A percentile compares a stretch with the other conserved stretches of the same genome.
phyloP scores from a whole-genome alignment of 2,113 vertebrate species.

The Glareola pratincola region DNA sequence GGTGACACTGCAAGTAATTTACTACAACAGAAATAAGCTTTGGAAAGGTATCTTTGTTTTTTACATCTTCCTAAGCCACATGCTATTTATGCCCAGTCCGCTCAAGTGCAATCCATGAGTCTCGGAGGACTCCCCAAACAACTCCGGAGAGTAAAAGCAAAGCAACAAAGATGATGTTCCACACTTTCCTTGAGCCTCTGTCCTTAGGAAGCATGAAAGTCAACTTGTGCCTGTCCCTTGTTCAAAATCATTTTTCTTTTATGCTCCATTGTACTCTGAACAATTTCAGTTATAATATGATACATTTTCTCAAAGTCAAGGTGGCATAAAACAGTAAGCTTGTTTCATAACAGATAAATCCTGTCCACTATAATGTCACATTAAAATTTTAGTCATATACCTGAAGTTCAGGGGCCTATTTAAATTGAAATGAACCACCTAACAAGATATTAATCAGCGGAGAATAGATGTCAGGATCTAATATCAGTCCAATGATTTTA shows the following conservation, averaged over 20 bases:
- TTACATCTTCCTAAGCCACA: background rate
- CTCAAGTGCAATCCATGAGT: background rate
- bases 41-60: background rate
- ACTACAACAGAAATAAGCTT: background rate
- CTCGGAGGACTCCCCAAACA: background rate
- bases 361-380: background rate
- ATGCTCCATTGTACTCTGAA: slow-evolving; percentile 46
- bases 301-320: slow-evolving; percentile 64
- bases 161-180: slow-evolving; percentile 18
- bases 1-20: background rate
- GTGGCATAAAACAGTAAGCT: slow-evolving; percentile 56
- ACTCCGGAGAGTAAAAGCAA: slow-evolving; percentile 35
- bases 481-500: background rate
- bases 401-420: background rate
- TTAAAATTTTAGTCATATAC: slow-evolving; percentile 34
- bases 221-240: background rate
- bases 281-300: slow-evolving; percentile 60
- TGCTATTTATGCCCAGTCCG: background rate
- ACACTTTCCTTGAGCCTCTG: slow-evolving; percentile 19
- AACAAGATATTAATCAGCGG: background rate
- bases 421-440: slow-evolving; percentile 7
- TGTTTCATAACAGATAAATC: slow-evolving; percentile 62
- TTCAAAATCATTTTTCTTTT: slow-evolving; percentile 63
- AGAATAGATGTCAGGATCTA: background rate
- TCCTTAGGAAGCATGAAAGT: slow-evolving; percentile 63